Conservation (phyloP, 2,113 vertebrate species). For the Lampris incognitus region DNA sequence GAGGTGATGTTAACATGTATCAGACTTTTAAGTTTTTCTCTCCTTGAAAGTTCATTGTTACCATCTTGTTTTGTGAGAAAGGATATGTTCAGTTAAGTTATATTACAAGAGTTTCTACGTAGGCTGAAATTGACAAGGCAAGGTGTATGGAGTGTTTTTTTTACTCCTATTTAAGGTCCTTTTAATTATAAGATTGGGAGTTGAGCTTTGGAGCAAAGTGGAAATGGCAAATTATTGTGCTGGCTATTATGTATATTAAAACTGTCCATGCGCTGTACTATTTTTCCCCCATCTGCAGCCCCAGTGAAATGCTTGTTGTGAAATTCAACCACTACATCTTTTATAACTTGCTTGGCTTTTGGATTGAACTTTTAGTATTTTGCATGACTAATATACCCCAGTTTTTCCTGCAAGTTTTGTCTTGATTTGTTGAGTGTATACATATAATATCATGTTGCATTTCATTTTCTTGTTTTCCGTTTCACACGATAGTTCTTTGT, state of each 20-base stretch:
- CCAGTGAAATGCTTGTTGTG: background rate
- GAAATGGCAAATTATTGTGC: constrained; percentile 22
- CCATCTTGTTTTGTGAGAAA: background rate
- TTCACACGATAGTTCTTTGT: background rate
- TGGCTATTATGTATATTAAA: constrained; percentile 15
- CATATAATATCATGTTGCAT: background rate
- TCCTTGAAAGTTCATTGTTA: background rate
- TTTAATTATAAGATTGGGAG: constrained; percentile 31
- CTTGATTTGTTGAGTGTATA: background rate
- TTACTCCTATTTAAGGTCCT: constrained; percentile 30
- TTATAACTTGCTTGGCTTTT: background rate
- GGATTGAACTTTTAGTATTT: background rate
- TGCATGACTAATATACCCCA: no score
- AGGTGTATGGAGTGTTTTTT: constrained; percentile 30
- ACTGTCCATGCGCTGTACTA: constrained; percentile 2
- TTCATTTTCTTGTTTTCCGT: background rate
- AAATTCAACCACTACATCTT: background rate
- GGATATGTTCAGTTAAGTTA: constrained; percentile 39
- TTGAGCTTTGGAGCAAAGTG: constrained; percentile 10
- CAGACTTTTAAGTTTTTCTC: background rate
- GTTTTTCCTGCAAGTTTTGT: background rate
- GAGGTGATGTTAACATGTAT: background rate
- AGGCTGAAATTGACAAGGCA: constrained; percentile 34
- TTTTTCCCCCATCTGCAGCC: constrained; percentile 12
- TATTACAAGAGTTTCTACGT: constrained; percentile 19